A percentile compares a stretch with the other conserved stretches of the same genome.
phyloP scores from a whole-genome alignment of 2,888 invertebrate species.

The Ochropacha duplaris region DNA sequence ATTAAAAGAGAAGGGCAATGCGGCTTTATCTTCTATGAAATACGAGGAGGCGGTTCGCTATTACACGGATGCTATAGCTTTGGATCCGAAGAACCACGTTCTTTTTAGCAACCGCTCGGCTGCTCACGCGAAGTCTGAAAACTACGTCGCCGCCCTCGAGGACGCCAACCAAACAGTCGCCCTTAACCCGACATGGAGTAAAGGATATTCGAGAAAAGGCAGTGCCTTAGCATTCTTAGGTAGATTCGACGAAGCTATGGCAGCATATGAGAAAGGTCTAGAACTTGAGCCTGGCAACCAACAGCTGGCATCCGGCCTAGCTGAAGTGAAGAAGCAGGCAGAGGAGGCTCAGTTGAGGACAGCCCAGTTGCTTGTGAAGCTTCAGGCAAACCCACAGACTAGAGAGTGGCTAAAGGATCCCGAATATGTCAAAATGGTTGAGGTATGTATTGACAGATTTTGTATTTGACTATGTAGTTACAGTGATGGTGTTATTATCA shows the following conservation, averaged over 20 bases:
- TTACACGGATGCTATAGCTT: constrained; percentile 91
- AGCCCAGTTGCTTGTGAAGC: constrained; percentile 79
- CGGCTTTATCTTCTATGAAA: constrained; percentile 89
- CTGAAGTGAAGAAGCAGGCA: constrained; percentile 80
- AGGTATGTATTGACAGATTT: constrained; percentile 52
- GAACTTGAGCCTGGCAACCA: constrained; percentile 88
- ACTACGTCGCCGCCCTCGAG: constrained; percentile 88
- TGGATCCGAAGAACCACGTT: constrained; percentile 93
- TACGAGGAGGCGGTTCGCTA: constrained; percentile 90
- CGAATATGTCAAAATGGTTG: constrained; percentile 85
- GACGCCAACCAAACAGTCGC: constrained; percentile 93
- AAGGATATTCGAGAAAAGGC: constrained; percentile 95
- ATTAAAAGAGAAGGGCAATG: constrained; percentile 94
- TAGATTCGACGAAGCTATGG: constrained; percentile 88
- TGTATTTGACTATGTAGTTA: not conserved
- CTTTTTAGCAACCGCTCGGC: constrained; percentile 96
- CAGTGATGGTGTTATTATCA: not conserved
- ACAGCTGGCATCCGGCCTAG: constrained; percentile 86
- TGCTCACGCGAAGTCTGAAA: constrained; percentile 91
- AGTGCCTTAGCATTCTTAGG: constrained; percentile 91
- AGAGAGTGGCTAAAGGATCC: constrained; percentile 88
- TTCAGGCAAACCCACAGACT: constrained; percentile 87
- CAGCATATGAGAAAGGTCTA: constrained; percentile 88
- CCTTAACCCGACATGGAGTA: constrained; percentile 93
- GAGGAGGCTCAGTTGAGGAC: constrained; percentile 41